phyloP scores from a whole-genome alignment of 2,113 vertebrate species.

The Columba livia region DNA sequence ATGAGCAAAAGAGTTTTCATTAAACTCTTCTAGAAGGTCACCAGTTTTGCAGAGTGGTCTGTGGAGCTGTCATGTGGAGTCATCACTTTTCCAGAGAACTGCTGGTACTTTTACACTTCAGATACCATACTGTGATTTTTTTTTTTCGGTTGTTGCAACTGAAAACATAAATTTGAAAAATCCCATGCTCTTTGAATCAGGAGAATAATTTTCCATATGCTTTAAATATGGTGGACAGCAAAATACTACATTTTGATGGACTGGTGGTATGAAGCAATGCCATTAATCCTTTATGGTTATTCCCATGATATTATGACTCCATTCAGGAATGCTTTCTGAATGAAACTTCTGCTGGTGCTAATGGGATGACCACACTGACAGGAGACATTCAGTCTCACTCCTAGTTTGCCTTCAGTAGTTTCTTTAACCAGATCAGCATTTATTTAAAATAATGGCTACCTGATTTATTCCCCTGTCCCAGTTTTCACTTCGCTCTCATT shows the following conservation, averaged over 20 bases:
- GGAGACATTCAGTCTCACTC: background rate
- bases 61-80: background rate
- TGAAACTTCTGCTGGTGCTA: background rate
- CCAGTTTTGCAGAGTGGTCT: background rate
- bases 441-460: constrained; percentile 44
- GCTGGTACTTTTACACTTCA: background rate
- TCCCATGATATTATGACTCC: background rate
- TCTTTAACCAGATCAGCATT: constrained; percentile 25
- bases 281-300: background rate
- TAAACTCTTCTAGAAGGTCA: background rate
- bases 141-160: background rate
- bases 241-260: background rate
- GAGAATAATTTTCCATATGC: background rate
- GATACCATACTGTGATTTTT: background rate
- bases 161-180: background rate
- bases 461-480: constrained; percentile 39
- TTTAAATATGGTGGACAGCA: background rate
- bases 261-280: background rate
- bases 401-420: background rate
- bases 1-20: background rate
- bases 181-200: background rate
- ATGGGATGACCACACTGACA: background rate
- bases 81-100: background rate
- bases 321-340: background rate
- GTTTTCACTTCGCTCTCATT: constrained; percentile 57